Evolutionary conservation across 1,140 invertebrate species (phyloP).

Genomic region (Drosophila rufa): DNA sequence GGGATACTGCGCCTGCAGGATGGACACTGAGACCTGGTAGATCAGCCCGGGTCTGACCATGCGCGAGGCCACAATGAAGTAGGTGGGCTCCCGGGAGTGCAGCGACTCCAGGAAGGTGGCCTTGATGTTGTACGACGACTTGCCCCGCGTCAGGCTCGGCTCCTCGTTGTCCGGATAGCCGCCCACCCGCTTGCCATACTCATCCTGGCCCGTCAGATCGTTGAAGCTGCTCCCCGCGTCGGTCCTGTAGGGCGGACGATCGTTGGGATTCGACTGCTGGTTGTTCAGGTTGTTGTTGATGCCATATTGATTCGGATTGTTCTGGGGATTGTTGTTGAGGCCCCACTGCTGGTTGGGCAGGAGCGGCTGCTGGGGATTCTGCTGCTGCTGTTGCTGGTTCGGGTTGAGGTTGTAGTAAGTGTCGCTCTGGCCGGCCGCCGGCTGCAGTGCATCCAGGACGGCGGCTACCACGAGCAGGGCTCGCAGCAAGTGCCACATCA

Average conservation of each 20-base stretch:
- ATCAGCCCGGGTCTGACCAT: conserved; percentile 95
- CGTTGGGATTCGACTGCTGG: conserved; percentile 37
- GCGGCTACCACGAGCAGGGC: conserved; percentile 54
- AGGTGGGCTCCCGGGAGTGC: conserved; percentile 86
- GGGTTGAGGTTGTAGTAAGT: conserved; percentile 57
- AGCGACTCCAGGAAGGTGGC: conserved; percentile 70
- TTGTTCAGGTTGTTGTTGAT: conserved; percentile 32
- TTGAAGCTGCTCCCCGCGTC: conserved; percentile 57
- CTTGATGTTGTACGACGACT: conserved; percentile 74
- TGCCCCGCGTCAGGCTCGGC: conserved; percentile 63
- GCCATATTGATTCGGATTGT: conserved; percentile 11
- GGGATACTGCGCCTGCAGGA: conserved; percentile 90
- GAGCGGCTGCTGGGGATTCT: conserved; percentile 32
- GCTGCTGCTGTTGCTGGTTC: conserved; percentile 37
- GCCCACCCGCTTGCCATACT: conserved; percentile 57
- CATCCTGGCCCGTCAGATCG: conserved; percentile 61
- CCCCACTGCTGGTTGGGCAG: conserved; percentile 52
- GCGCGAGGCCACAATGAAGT: conserved; percentile 94
- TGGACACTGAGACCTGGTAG: conserved; percentile 92
- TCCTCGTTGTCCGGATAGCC: conserved; percentile 53
- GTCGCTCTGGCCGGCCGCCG: conserved; percentile 54
- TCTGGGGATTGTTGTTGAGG: conserved; percentile 21
- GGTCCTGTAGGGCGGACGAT: conserved; percentile 58
- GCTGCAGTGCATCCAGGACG: conserved; percentile 33
- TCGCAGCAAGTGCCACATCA: conserved; percentile 70